Base-by-base conservation (phyloP, 2,797 vertebrate genomes). In the Schizopygopsis malacanthus region DNA sequence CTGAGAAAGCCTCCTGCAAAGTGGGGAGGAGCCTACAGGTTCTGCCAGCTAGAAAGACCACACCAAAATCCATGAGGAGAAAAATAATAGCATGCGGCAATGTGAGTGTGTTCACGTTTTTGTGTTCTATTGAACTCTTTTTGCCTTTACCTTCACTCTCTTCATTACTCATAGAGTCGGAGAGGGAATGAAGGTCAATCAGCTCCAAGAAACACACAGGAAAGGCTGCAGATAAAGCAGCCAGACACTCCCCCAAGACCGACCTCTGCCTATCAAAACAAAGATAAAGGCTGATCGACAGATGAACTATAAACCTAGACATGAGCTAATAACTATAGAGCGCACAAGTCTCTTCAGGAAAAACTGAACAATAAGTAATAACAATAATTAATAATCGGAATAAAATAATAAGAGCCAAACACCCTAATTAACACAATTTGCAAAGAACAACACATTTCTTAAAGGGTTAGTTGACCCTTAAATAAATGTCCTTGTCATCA, bases 131-230 rank as follows among this genome's bases (percentile, higher is more conserved):
- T 65, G 18, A 79, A 59, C 12, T 59, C 41, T 61, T 72, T 83
- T 87, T 84, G 69, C 39, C 33, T 75, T 75, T 94, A 99, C 98
- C 97, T 92, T 97, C 93, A 94, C 94, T 94, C 79, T 97, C 96
- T 79, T 94, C 86, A 0, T 92, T 89, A 89, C 91, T 94, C 92
- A 95, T 95, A 4, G 94, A 96, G 78, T 96, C 97, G 91, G 96
- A 97, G 93, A 97, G 94, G 37, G 97, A 98, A 90, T 95, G 94
- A 43, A 92, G 90, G 85, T 97, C 97, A 88, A 95, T 94, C 16
- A 97, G 96, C 93, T 99, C 98, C 93, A 99, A 93, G 94, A 98
- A 98, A 47, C 97, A 97, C 20, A 98, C 96, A 3, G 98, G 98
- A 85, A 99, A 97, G 72, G 96, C 96, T 63, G 95, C 95, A 16